Base-by-base conservation (phyloP, 2,113 vertebrate species). In the Osmerus mordax region DNA sequence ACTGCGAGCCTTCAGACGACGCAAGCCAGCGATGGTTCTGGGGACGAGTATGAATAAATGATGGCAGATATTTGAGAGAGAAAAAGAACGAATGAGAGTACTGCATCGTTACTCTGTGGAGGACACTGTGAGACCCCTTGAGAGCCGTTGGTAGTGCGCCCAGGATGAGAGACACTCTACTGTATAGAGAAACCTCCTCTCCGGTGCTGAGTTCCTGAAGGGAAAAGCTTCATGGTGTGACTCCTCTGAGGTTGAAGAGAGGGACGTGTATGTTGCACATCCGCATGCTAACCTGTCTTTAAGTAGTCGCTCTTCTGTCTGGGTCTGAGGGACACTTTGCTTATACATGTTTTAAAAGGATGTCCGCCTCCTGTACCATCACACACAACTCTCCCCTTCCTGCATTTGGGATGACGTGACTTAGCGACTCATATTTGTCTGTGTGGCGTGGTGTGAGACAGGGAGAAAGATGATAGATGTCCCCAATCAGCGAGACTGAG, bases 21-120 rank as follows among this genome's bases (percentile, higher is more conserved):
- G 81, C 76, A 79, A 72, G 85, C 70, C 21, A 76, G 23, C 18
- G 73, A 71, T 79, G 16, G 28, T 87, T 85, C 77, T 55, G 85
- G 81, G 75, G 83, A 80, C 70, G 78, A 52, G 41, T 69, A 87
- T 91, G 80, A 90, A 91, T 90, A 90, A 91, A 88, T 89, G 75
- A 92, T 92, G 67, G 73, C 75, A 78, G 83, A 89, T 85, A 85
- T 88, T 80, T 83, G 83, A 75, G 64, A 61, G n/a, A 18, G 15
- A 60, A 36, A 18, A 59, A 47, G 54, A 36, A 11, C 19, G 66
- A n/a, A 60, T 16, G 59, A 67, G 25, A 69, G 65, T 51, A 41
- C 66, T 1, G 8, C 41, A 47, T 47, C 41, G 41, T 47, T 47
- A 47, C 41, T 84, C 81, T 89, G 84, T 78, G 85, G 84, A 84